Evolutionary conservation across 1,140 invertebrate genomes (phyloP).

Genomic region (Phenacoccus solenopsis): DNA sequence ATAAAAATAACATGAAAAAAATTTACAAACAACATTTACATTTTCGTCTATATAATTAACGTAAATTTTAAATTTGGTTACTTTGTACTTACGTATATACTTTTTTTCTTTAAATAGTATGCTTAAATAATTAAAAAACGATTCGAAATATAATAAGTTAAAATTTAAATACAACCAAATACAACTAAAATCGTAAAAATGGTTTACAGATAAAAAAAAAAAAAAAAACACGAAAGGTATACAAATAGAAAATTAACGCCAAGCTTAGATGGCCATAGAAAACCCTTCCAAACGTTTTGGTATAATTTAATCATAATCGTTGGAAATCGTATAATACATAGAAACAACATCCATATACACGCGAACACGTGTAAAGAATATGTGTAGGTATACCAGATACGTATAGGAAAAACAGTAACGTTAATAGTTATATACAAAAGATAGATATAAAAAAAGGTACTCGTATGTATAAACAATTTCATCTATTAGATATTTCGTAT

Average conservation of each 20-base stretch:
- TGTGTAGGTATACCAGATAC: no score
- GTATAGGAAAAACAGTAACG: no score
- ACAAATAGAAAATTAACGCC: background rate
- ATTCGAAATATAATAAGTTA: slow-evolving; percentile 3
- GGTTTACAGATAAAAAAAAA: background rate
- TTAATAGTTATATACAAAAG: no score
- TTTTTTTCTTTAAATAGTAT: background rate
- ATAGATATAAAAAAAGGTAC: no score
- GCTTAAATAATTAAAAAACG: background rate
- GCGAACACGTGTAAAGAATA: no score
- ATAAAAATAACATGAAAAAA: slow-evolving; percentile 4
- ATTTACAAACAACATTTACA: background rate
- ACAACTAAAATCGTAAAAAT: background rate
- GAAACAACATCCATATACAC: no score
- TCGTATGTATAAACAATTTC: background rate
- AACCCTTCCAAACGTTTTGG: background rate
- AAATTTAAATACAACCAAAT: slow-evolving; percentile 3
- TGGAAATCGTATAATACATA: no score
- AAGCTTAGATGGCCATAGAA: background rate
- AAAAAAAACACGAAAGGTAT: no score
- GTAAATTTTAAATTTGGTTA: background rate
- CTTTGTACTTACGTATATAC: background rate
- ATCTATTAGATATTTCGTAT: background rate
- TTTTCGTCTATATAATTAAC: background rate
- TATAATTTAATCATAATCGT: no score